phyloP scores from a whole-genome alignment of 1,140 invertebrate species.

The Eriosoma lanigerum region DNA sequence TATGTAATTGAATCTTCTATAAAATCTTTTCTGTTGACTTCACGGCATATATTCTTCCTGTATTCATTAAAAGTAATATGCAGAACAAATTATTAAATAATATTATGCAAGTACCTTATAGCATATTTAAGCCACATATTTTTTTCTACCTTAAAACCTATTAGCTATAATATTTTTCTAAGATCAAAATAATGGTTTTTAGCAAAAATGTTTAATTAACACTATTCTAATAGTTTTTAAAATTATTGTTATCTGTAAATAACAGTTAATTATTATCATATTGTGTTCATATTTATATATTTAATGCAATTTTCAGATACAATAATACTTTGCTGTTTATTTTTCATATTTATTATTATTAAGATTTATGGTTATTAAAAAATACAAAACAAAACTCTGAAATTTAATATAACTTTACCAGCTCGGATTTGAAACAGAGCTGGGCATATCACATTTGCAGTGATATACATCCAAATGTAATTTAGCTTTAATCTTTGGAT shows the following conservation, averaged over 20 bases:
- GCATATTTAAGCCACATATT: background rate
- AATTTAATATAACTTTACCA: conserved; percentile 21
- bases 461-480: background rate
- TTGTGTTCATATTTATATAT: too few relatives aligned
- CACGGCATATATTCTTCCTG: conserved; percentile 25
- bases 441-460: background rate
- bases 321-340: background rate
- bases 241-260: background rate
- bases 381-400: background rate
- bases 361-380: background rate
- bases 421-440: background rate
- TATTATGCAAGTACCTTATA: background rate
- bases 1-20: conserved; percentile 10
- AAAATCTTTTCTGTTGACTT: conserved; percentile 13
- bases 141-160: background rate
- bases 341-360: background rate
- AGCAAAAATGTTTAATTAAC: background rate
- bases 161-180: too few relatives aligned
- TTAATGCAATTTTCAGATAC: background rate
- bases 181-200: too few relatives aligned
- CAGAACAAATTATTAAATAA: background rate
- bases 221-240: background rate
- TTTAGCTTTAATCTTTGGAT: conserved; percentile 15
- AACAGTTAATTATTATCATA: too few relatives aligned
- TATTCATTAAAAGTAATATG: background rate